Conservation (phyloP, 35 echinoderm and acorn worm species). For the Apostichopus japonicus region DNA sequence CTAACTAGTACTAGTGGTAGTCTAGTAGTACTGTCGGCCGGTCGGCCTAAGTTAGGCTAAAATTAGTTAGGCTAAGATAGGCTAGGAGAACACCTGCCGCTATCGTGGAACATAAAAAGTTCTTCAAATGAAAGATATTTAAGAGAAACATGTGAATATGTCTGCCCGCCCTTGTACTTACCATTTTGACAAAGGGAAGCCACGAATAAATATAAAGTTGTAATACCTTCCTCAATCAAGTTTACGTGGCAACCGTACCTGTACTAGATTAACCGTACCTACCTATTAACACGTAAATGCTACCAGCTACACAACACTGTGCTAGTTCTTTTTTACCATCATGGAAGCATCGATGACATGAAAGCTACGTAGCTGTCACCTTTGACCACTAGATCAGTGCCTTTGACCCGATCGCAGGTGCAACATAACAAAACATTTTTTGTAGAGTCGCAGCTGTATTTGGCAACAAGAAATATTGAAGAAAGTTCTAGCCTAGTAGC, state of each 20-base stretch:
- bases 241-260: background rate
- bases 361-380: background rate
- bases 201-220: background rate
- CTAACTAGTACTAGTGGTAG: no score
- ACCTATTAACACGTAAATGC: background rate
- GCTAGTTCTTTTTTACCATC: background rate
- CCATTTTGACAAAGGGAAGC: background rate
- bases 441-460: no score
- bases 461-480: no score
- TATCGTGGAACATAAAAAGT: background rate
- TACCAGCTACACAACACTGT: background rate
- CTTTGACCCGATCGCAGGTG: background rate
- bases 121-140: no score
- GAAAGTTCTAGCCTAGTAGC: no score
- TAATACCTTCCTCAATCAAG: background rate
- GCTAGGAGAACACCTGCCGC: no score
- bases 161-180: background rate
- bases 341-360: constrained; percentile 4
- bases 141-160: no score
- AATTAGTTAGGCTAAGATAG: no score
- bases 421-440: no score
- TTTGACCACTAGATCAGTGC: no score
- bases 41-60: no score
- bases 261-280: background rate
- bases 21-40: no score